Base-by-base conservation (phyloP, 2,113 vertebrate genomes). In the Phrynosoma blainvillii region DNA sequence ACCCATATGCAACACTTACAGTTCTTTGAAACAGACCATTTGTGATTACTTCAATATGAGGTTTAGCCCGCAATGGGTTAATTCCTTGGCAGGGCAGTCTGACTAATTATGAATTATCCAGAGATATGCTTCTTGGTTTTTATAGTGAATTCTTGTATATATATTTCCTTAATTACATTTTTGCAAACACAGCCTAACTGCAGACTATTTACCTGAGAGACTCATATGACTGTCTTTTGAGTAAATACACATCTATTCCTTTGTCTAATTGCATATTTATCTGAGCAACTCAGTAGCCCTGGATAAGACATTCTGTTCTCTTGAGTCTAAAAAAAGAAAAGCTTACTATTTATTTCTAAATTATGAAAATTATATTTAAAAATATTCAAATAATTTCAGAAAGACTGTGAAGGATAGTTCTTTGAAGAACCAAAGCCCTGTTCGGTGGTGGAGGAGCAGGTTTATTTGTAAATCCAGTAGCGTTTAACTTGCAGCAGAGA, bases 131-230 rank as follows among this genome's bases (percentile, higher is more conserved):
- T 76, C 59, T 65, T 82, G 23, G 27, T 54, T 76, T 82, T 42
- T 75, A 75, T 65, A 62, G 68, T 82, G 70, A 81, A 73, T 80
- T 73, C 80, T 87, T 59, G 68, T 79, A 87, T 73, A 87, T 73
- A 71, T 80, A 80, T 75, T 87, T 87, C 86, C 79, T 87, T 75
- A 87, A 75, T 82, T 87, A 87, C 36, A 82, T 54, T 87, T 87
- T 65, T 87, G 78, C 78, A 87, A 82, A 77, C 71, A 83, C 71
- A 66, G 79, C 70, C 68, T 59, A 87, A 86, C 71, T 85, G 30
- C 56, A 74, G 42, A 76, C 36, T 76, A 73, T 88, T 83, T 83
- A 88, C 86, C 81, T 82, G 80, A 68, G 80, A 88, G 71, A 88
- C 73, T 30, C 40, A 62, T 66, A 65, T 52, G 70, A n/a, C 54